Evolutionary conservation across 2,888 invertebrate species (phyloP).

Genomic region (Andrena marginata): DNA sequence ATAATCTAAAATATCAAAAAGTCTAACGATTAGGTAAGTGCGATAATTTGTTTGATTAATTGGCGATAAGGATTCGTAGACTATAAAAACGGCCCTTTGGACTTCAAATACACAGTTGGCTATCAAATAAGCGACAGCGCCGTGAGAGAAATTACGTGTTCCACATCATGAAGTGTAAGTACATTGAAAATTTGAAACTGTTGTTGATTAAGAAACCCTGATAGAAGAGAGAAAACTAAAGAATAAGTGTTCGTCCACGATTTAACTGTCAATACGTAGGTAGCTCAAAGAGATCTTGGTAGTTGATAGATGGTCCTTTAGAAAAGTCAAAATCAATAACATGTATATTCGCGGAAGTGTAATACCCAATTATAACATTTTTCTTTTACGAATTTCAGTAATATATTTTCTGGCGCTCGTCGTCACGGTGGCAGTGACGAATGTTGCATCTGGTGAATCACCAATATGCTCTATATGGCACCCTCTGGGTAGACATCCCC

Average conservation of each 20-base stretch:
- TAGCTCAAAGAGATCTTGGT: too few relatives aligned
- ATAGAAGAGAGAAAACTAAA: not conserved
- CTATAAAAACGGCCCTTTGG: slow-evolving; percentile 26
- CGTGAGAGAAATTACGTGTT: not conserved
- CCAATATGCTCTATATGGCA: not conserved
- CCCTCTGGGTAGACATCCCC: not conserved
- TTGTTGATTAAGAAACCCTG: not conserved
- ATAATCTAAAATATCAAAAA: too few relatives aligned
- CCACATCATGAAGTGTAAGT: slow-evolving; percentile 3
- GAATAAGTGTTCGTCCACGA: too few relatives aligned
- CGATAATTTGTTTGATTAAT: slow-evolving; percentile 14
- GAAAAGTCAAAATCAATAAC: not conserved
- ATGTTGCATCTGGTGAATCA: not conserved
- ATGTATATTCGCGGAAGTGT: not conserved
- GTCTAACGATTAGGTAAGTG: too few relatives aligned
- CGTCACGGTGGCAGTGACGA: not conserved
- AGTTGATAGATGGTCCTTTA: not conserved
- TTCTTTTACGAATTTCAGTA: not conserved
- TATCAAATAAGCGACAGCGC: not conserved
- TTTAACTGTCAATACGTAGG: too few relatives aligned
- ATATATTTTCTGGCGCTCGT: not conserved
- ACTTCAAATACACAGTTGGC: not conserved
- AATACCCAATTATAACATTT: not conserved
- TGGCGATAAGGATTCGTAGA: not conserved
- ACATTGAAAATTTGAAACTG: not conserved